Percentiles rank a stretch among this genome's conserved stretches.
Evolutionary conservation across 2,113 vertebrate genomes (phyloP).

Genomic region (Corythaixoides concolor): DNA sequence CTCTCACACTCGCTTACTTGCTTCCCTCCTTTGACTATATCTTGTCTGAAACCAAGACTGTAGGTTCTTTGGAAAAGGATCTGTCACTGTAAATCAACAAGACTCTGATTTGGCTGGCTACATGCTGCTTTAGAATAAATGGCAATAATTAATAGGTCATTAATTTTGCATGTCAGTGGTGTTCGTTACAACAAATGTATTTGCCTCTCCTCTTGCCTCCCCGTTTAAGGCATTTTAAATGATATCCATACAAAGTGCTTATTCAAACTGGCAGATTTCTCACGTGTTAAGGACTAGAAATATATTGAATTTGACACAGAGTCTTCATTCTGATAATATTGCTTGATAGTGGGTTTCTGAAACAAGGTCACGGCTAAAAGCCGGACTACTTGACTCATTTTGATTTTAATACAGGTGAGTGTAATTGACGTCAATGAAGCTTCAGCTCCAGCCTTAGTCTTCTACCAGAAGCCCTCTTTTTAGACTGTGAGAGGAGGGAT

Average conservation of each 20-base stretch:
- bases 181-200: slow-evolving; percentile 23
- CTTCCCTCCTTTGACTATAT: background rate
- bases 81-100: background rate
- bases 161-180: slow-evolving; percentile 12
- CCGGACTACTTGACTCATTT: background rate
- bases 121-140: background rate
- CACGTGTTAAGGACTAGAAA: background rate
- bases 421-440: background rate
- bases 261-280: slow-evolving; percentile 12
- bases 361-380: background rate
- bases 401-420: background rate
- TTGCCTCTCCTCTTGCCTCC: background rate
- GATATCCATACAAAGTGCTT: slow-evolving; percentile 4
- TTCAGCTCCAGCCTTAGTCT: background rate
- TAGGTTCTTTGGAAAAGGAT: background rate
- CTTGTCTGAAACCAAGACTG: background rate
- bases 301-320: background rate
- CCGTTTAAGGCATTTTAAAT: background rate
- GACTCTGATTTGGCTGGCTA: background rate
- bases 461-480: background rate
- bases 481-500: background rate
- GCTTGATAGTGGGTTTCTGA: background rate
- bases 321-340: background rate
- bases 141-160: slow-evolving; percentile 25
- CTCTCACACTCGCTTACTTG: background rate